A percentile compares a stretch with the other conserved stretches of the same genome.
phyloP scores from a whole-genome alignment of 2,113 vertebrate species.

The Carassius carassius region DNA sequence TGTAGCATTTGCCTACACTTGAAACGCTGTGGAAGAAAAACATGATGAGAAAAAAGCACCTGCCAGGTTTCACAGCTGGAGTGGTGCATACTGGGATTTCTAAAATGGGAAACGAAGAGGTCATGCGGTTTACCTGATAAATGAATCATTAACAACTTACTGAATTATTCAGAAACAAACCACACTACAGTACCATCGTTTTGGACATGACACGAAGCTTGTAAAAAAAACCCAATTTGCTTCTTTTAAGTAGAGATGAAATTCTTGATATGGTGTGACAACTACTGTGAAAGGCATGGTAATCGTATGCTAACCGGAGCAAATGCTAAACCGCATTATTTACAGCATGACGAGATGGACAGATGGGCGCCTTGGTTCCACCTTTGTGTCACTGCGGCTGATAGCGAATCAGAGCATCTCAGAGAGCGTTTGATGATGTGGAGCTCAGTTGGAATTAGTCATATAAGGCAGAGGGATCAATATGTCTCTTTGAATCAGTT shows the following conservation, averaged over 20 bases:
- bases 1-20: constrained; percentile 6
- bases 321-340: constrained; percentile 8
- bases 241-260: neutral
- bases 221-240: neutral
- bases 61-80: constrained; percentile 28
- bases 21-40: neutral
- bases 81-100: constrained; percentile 28
- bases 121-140: neutral
- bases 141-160: constrained; percentile 39
- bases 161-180: constrained; percentile 38
- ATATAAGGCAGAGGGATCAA: constrained; percentile 34
- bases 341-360: constrained; percentile 30
- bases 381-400: constrained; percentile 29
- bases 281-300: constrained; percentile 19
- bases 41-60: neutral
- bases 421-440: constrained; percentile 21
- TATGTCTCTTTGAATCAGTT: constrained; percentile 28
- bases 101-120: constrained; percentile 17
- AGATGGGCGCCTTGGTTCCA: constrained; percentile 22
- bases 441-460: constrained; percentile 30
- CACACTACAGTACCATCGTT: neutral
- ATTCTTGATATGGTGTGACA: neutral
- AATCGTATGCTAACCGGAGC: neutral
- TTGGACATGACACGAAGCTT: neutral
- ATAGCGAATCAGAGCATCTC: constrained; percentile 14